A percentile compares a stretch with the other conserved stretches of the same genome.
Conservation (phyloP, 2,113 vertebrate genomes). For the Cathartes aura region DNA sequence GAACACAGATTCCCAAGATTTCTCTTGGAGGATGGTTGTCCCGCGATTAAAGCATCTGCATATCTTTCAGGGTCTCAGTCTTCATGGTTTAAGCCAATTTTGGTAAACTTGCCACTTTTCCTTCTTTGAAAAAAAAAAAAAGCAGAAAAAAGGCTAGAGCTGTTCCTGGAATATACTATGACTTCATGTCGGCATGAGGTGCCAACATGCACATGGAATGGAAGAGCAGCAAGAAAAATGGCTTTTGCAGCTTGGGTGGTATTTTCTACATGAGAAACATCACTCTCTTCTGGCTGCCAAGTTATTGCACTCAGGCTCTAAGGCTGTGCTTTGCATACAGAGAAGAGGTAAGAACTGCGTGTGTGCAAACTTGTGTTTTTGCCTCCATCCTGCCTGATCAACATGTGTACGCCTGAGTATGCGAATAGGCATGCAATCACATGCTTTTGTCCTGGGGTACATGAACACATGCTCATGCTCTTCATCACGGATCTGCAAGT, state of each 20-base stretch:
- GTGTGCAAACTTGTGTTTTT: background rate
- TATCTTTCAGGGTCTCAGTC: conserved; percentile 7
- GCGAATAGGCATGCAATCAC: background rate
- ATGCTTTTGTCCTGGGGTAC: background rate
- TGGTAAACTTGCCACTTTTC: background rate
- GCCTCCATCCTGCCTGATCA: background rate
- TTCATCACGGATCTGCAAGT: background rate
- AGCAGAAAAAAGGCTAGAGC: background rate
- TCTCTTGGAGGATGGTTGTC: conserved; percentile 9
- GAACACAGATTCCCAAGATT: conserved; percentile 12
- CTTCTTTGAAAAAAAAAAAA: background rate
- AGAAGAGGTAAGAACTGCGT: background rate
- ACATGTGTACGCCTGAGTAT: background rate
- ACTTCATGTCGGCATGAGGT: conserved; percentile 27
- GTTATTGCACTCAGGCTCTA: background rate
- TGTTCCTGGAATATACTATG: conserved; percentile 54
- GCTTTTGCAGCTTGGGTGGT: conserved; percentile 49
- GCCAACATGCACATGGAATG: conserved; percentile 35
- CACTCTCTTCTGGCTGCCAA: background rate
- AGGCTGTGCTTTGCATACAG: background rate
- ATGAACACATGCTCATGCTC: background rate
- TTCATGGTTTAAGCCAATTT: conserved; percentile 13
- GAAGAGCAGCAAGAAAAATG: conserved; percentile 27
- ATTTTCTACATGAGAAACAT: conserved; percentile 43
- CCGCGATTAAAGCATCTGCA: background rate